Base-by-base conservation (phyloP, 30 jellyfish, hydroid and myxozoan species). In the Mastigias papua region DNA sequence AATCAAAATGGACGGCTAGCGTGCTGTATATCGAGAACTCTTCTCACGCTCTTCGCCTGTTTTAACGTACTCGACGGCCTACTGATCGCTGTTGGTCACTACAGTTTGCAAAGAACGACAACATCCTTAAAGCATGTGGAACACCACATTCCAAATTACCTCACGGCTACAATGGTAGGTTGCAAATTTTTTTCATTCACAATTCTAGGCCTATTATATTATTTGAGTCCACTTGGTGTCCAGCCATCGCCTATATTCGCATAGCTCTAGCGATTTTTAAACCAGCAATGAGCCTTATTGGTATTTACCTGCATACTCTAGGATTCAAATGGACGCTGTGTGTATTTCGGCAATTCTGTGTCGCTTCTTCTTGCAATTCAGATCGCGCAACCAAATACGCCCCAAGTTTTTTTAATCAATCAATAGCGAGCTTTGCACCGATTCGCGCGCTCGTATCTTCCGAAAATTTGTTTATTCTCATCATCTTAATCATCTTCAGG, bases 1-100 rank as follows among this genome's bases (percentile, higher is more conserved):
- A 64, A 34, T 64, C 34, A 60, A 4, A 31, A 67, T 27, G 42
- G 86, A 75, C 60, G 65, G 65, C 48, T 22, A 5, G 7, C 23
- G n/a, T n/a, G 60, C 76, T 77, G 88, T 60, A 23, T 22, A 0
- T 30, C 77, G 27, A 26, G 25, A 20, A n/a, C 90, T 34, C 49
- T 70, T 9, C 58, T 48, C 8, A 65, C 63, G 9, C 30, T 58
- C 34, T 69, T 48, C 37, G 92, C 79, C 2, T 49, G 69, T 22
- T 29, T 73, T 29, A 50, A 20, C 31, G 31, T 83, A 20, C 50
- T 83, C 34, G 72, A 67, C 80, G 92, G 92, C 66, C 27, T 73
- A 6, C 72, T 83, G 33, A 33, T 83, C 31, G 92, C 86, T 7
- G 78, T 71, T 69, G 92, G 92, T n/a, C 92, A 83, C 63, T 83